A percentile compares a stretch with the other conserved stretches of the same genome.
phyloP scores from a whole-genome alignment of 2,113 vertebrate species.

The Pampusana beccarii region DNA sequence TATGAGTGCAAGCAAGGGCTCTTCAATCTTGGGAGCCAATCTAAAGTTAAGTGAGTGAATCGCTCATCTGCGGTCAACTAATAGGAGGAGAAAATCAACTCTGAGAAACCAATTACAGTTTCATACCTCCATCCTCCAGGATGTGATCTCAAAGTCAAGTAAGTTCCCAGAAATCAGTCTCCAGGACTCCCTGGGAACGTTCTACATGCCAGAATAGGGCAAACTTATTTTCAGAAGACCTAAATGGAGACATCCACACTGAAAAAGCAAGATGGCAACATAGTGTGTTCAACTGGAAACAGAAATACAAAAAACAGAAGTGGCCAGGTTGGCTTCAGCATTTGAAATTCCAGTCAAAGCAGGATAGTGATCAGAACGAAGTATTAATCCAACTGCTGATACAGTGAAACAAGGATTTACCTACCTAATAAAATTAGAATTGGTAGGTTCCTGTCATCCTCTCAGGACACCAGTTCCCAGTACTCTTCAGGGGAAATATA shows the following conservation, averaged over 20 bases:
- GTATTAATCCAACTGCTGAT: background rate
- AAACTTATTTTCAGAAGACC: background rate
- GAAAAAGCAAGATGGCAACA: background rate
- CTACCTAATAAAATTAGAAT: background rate
- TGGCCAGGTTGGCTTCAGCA: background rate
- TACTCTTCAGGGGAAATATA: background rate
- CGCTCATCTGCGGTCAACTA: background rate
- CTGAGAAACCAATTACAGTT: slow-evolving; percentile 44
- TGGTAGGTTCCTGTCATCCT: background rate
- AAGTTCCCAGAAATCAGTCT: background rate
- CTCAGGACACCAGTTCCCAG: background rate
- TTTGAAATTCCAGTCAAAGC: background rate
- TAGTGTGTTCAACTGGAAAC: background rate
- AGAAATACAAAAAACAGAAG: background rate
- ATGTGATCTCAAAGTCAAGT: slow-evolving; percentile 22
- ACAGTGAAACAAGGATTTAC: background rate
- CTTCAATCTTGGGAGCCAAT: slow-evolving; percentile 48
- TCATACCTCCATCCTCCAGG: background rate
- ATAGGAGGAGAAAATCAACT: slow-evolving; percentile 45
- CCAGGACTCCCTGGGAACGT: background rate
- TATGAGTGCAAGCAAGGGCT: background rate
- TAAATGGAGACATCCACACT: background rate
- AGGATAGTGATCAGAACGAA: background rate
- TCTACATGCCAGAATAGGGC: background rate
- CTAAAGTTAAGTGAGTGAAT: slow-evolving; percentile 49